These are phyloP conservation scores for Prunella himalayana DNA, from an alignment of 2,113 vertebrate species.

Conservation along the genomic window DNA sequence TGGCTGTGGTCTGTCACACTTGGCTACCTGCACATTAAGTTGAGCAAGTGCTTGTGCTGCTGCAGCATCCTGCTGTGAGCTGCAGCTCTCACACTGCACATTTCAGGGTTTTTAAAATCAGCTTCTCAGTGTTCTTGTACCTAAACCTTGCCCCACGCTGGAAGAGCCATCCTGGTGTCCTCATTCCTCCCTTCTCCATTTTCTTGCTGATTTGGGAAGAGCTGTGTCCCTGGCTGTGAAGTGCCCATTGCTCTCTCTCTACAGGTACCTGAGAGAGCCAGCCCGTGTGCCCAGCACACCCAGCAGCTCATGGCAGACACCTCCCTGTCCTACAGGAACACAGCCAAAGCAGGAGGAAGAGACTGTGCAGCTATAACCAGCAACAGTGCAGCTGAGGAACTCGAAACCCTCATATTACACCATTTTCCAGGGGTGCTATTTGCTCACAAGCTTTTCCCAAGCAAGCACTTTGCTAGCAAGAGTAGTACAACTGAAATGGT, in stretches of 20 bases:
- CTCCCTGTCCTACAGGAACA: not conserved
- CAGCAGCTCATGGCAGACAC: accelerated
- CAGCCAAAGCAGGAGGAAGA: not conserved
- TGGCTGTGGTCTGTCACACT: not conserved
- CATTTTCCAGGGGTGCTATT: not conserved
- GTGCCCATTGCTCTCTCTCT: not conserved
- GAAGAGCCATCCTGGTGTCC: not conserved
- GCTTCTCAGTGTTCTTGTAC: not conserved
- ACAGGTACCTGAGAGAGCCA: not conserved
- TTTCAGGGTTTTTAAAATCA: not conserved
- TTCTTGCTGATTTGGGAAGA: not conserved
- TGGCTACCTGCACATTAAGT: not conserved
- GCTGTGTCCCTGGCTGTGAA: accelerated
- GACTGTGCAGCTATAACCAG: not conserved
- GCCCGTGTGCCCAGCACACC: accelerated
- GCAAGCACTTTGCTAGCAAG: not conserved
- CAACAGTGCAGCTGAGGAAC: not conserved
- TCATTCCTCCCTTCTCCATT: not conserved
- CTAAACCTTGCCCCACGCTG: not conserved
- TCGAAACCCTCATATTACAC: not conserved
- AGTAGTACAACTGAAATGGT: not conserved
- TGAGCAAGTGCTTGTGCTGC: not conserved
- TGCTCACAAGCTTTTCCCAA: not conserved
- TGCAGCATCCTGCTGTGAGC: not conserved
- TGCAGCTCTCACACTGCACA: not conserved